Percentiles rank a stretch among this genome's conserved stretches.
Evolutionary conservation across 2,797 vertebrate genomes (phyloP).

Genomic region (Tapirus indicus): DNA sequence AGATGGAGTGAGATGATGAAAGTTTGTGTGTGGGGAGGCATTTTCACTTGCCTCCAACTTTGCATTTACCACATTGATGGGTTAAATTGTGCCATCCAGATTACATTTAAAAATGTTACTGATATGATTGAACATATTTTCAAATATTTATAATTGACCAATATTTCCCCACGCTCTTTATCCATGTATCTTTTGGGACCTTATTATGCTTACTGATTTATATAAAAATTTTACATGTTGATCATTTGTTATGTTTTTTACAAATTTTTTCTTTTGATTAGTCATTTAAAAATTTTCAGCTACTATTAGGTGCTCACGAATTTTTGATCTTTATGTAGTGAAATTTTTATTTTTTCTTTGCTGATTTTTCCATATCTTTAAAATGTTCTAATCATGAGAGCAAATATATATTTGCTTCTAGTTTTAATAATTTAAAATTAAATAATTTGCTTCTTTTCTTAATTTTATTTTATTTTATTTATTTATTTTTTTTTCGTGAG

Average conservation of each 20-base stretch:
- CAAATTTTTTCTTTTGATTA: background rate
- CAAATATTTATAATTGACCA: background rate
- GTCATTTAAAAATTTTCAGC: background rate
- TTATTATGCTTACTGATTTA: background rate
- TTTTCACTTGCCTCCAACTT: background rate
- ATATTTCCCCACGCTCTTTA: background rate
- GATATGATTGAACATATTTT: background rate
- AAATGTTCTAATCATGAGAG: background rate
- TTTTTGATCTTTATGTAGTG: background rate
- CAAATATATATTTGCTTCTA: background rate
- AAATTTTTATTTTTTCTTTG: conserved; percentile 12
- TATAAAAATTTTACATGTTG: background rate
- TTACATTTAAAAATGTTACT: background rate
- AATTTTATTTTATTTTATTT: background rate
- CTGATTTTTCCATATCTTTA: background rate
- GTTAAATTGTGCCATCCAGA: background rate
- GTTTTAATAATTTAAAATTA: background rate
- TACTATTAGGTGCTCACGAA: background rate
- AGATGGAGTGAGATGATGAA: background rate
- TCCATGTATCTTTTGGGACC: background rate
- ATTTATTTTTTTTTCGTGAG: no score
- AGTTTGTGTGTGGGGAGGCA: background rate
- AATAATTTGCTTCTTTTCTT: background rate
- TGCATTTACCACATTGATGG: background rate
- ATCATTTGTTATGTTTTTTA: background rate